Evolutionary conservation across 1,140 invertebrate species (phyloP), one percentile per base, ranked within the genome.

Genomic region (Berghia stephanieae): DNA sequence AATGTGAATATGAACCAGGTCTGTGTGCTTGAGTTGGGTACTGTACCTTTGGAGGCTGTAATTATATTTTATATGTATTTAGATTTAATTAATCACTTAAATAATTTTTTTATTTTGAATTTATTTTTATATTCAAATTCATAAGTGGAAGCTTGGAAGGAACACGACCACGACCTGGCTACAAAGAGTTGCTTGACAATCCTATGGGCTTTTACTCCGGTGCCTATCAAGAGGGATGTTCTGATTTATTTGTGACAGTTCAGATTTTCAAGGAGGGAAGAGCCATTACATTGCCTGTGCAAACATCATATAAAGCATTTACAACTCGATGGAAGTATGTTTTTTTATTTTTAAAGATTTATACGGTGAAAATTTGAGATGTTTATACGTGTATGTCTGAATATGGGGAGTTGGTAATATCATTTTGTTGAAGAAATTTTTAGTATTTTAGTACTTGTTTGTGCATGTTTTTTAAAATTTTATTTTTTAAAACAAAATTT

Each of bases 261-360:
- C 94, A 98, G 91, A 92, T 99, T 0, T 95, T 93, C 90, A 93
- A 95, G 80, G 93, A 96, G 87, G 94, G 94, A 68, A 91, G 93
- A 79, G 93, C 94, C 0, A 91, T 99, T 3, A 95, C 95, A 43
- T 90, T 98, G 72, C 96, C 97, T 21, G 94, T 98, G 38, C 93
- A 93, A 52, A 98, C 97, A 34, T 93, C 96, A 2, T 98, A 98
- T 84, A 99, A 98, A 90, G 92, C 95, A 36, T 98, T 99, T 85
- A 94, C 93, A 49, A 95, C 93, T 46, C 90, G 96, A 85, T 98
- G 96, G 95, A 97, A 95, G 95, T 96, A 92, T 91, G 93, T 79
- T 31, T 66, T 16, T 66, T 16, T 66, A 24, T 13, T 27, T 6
- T 68, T 38, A n/a, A 49, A 13, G n/a, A n/a, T 13, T 49, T n/a